Evolutionary conservation across 1,140 invertebrate genomes (phyloP), one percentile per base, ranked within the genome.

Genomic region (Trypoxylus dichotomus): DNA sequence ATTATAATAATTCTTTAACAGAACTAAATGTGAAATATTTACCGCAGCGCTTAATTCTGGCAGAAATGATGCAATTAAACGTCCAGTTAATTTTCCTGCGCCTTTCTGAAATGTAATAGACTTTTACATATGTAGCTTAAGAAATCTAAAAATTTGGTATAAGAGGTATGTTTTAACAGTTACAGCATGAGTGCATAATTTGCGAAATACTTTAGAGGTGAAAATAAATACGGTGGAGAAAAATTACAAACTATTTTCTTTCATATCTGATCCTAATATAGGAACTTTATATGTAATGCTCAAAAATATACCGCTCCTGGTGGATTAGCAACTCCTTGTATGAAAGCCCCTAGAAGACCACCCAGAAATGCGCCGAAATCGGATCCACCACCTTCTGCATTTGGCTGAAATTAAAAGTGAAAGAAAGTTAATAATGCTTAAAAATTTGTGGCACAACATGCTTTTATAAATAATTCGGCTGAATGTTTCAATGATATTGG

Each of bases 241-340:
- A 37, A 37, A 37, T 0, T 37, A 37, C 5, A 37, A 5, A 37
- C 5, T 7, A 37, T 7, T 2, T 7, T 37, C 32, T 37, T 1
- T 37, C 10, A 37, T 5, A 8, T 37, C 32, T 37, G 32, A 37
- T 2, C 10, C 0, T 8, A 37, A 37, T 37, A 37, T 37, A 7
- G 32, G 5, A 7, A 37, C 32, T 37, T 37, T 37, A 37, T 37
- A 37, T 37, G n/a, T 37, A 5, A 37, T 37, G 32, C 5, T 1
- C 3, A 37, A 37, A 37, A 37, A 37, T 37, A 37, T 86, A 90
- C 89, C 78, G 88, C 87, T 79, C 88, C 89, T 47, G 88, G 88
- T 7, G 88, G 88, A 24, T 87, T 88, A 0, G 89, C 89, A 2
- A 88, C 79, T 7, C 88, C 89, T 80, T 88, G 86, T 37, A 89